A percentile compares a stretch with the other conserved stretches of the same genome.
Evolutionary conservation across 2,888 invertebrate genomes (phyloP).

Genomic region (Tinea trinotella): DNA sequence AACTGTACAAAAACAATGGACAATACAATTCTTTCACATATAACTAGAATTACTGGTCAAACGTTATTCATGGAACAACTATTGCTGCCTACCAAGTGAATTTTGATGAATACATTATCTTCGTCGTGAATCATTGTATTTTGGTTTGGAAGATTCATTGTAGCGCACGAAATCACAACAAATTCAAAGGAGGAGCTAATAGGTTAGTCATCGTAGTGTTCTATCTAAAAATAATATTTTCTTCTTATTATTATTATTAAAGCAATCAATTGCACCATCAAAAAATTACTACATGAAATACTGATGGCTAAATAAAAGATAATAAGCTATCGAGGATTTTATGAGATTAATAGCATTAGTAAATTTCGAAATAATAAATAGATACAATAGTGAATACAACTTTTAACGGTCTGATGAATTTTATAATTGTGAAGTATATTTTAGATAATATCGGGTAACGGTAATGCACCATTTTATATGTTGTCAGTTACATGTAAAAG

Average conservation of each 20-base stretch:
- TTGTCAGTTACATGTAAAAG: slow-evolving; percentile 1
- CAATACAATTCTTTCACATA: not conserved
- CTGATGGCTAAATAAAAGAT: not conserved
- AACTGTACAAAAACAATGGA: slow-evolving; percentile 14
- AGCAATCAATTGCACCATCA: not conserved
- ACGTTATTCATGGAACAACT: not conserved
- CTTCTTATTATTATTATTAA: not conserved
- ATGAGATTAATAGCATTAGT: not conserved
- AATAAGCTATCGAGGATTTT: not conserved
- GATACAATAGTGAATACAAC: slow-evolving; percentile 23
- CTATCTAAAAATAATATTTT: not conserved
- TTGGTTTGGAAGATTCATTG: not conserved
- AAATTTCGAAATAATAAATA: slow-evolving; percentile 8
- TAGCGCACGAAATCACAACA: not conserved
- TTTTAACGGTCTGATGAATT: slow-evolving; percentile 44
- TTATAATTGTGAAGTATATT: slow-evolving; percentile 37
- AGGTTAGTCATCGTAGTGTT: not conserved
- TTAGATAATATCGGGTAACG: slow-evolving; percentile 39
- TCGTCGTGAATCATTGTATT: not conserved
- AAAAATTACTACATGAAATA: not conserved
- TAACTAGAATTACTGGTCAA: not conserved
- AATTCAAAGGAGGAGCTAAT: not conserved
- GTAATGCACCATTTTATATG: slow-evolving; percentile 14
- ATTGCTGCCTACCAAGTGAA: not conserved
- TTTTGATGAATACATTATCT: slow-evolving; percentile 13